Percentiles rank a stretch among this genome's conserved stretches.
Conservation (phyloP, 92 coral and sea anemone genomes). For the Desmophyllum pertusum region DNA sequence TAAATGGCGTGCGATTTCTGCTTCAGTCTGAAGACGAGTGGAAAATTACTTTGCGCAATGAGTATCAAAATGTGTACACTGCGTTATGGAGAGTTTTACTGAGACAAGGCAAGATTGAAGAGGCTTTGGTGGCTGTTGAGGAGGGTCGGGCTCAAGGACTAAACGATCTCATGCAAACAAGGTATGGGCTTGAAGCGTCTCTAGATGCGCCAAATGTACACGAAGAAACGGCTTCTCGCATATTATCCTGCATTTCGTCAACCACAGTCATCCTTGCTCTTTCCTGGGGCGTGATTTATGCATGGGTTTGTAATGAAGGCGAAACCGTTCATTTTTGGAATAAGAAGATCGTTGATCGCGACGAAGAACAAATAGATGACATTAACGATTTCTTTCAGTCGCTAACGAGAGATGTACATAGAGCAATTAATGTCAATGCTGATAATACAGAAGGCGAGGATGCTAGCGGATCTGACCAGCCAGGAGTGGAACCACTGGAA, state of each 20-base stretch:
- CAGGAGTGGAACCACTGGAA: not conserved
- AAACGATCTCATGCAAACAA: conserved; percentile 3
- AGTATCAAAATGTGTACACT: not conserved
- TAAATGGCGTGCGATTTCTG: not conserved
- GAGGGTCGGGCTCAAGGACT: conserved; percentile 9
- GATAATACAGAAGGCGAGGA: not conserved
- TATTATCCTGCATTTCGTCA: not conserved
- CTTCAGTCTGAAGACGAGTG: conserved; percentile 10
- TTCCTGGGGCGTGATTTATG: not conserved
- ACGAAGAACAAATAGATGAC: not conserved
- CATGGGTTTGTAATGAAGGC: not conserved
- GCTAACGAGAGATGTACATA: not conserved
- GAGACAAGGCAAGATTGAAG: not conserved
- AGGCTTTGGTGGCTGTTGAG: conserved; percentile 23
- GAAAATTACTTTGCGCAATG: not conserved
- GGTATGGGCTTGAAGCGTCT: not conserved
- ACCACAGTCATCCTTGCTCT: not conserved
- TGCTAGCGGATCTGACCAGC: not conserved
- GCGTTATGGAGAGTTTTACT: not conserved
- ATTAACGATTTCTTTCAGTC: not conserved
- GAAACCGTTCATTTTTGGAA: not conserved
- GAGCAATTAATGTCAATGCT: not conserved
- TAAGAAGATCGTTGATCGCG: not conserved
- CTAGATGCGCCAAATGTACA: not conserved
- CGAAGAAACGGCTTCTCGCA: not conserved